These are phyloP conservation scores for Macrobrachium nipponense DNA, from an alignment of 1,140 invertebrate species.

Conservation along the genomic window DNA sequence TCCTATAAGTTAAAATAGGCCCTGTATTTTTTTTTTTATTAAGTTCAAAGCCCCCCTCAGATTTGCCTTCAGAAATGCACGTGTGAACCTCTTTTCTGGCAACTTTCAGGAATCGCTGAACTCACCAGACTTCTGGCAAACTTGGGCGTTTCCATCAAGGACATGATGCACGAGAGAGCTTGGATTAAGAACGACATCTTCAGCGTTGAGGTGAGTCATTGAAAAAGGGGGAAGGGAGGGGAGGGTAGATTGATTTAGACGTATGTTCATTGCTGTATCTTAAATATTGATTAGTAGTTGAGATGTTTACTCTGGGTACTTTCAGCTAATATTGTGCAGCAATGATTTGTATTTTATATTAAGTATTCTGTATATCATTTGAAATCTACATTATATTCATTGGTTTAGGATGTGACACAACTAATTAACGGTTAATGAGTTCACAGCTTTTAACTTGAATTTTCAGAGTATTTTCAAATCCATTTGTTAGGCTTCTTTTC, in stretches of 20 bases:
- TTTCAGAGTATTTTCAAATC: too few relatives aligned
- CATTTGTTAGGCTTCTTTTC: too few relatives aligned
- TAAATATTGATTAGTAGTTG: not conserved
- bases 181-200: constrained; percentile 92
- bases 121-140: constrained; percentile 81
- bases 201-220: constrained; percentile 74
- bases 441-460: too few relatives aligned
- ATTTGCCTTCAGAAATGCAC: not conserved
- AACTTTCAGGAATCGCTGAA: constrained; percentile 89
- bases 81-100: constrained; percentile 65
- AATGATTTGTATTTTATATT: too few relatives aligned
- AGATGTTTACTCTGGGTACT: too few relatives aligned
- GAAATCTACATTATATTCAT: not conserved
- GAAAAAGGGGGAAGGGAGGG: not conserved
- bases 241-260: not conserved
- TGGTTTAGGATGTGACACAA: too few relatives aligned
- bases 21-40: too few relatives aligned
- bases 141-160: constrained; percentile 90
- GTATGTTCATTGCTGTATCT: not conserved
- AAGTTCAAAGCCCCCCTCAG: too few relatives aligned
- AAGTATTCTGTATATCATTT: too few relatives aligned
- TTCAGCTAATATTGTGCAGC: too few relatives aligned
- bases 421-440: too few relatives aligned
- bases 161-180: constrained; percentile 92
- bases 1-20: not conserved